phyloP scores from a whole-genome alignment of 30 jellyfish, hydroid and myxozoan genomes.

The Catostylus mosaicus region DNA sequence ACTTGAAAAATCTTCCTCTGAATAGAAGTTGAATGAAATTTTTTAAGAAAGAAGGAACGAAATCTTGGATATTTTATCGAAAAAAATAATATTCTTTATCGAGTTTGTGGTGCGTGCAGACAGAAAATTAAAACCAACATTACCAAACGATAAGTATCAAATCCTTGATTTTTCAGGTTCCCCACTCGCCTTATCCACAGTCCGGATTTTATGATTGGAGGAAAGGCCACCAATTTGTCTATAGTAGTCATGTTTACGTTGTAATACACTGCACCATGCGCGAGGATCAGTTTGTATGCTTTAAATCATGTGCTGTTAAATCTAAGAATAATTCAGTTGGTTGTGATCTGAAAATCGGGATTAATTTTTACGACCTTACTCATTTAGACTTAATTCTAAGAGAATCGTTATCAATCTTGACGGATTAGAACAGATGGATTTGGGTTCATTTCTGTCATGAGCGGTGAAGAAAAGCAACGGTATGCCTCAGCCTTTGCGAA shows the following conservation, averaged over 20 bases:
- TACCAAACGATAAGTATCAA: too few species aligned
- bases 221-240: not conserved
- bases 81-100: too few species aligned
- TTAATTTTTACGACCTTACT: slow-evolving; percentile 14
- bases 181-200: not conserved
- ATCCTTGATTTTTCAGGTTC: not conserved
- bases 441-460: slow-evolving; percentile 5
- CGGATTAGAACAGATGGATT: slow-evolving; percentile 14
- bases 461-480: not conserved
- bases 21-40: too few species aligned
- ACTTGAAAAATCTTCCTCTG: too few species aligned
- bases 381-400: slow-evolving; percentile 20
- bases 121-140: too few species aligned
- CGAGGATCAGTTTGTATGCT: slow-evolving; percentile 35
- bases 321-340: slow-evolving; percentile 20
- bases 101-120: too few species aligned
- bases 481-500: too few species aligned
- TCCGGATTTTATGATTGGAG: not conserved
- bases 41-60: too few species aligned
- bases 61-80: too few species aligned
- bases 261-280: slow-evolving; percentile 18
- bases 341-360: slow-evolving; percentile 7
- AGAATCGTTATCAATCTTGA: slow-evolving; percentile 5
- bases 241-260: not conserved
- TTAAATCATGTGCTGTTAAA: slow-evolving; percentile 20